Conservation (phyloP, 2,888 invertebrate genomes). For the Cantharis flavilabris region DNA sequence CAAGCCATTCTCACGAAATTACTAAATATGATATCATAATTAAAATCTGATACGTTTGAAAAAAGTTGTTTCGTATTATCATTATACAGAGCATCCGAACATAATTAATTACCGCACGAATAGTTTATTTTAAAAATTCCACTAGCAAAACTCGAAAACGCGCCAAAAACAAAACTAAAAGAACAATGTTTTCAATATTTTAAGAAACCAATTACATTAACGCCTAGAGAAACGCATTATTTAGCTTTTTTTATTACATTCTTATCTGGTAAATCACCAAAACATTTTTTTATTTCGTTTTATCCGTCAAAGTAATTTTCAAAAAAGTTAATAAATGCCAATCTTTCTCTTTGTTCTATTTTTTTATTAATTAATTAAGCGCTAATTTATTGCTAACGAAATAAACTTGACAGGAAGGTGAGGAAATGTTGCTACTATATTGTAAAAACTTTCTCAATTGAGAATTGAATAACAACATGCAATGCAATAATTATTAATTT, state of each 20-base stretch:
- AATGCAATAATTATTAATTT: too few relatives aligned
- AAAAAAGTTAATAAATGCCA: not conserved
- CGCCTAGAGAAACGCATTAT: constrained; percentile 4
- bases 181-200: not conserved
- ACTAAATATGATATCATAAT: not conserved
- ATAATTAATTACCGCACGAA: not conserved
- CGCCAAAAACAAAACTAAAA: not conserved
- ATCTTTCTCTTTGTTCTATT: not conserved
- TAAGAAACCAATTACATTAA: not conserved
- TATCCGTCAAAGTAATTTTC: not conserved
- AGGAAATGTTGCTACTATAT: not conserved
- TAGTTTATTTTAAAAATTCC: not conserved
- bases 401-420: not conserved
- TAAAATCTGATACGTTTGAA: not conserved
- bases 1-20: not conserved
- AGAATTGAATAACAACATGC: too few relatives aligned
- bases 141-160: not conserved
- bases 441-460: too few relatives aligned
- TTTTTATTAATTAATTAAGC: not conserved
- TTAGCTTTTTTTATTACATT: not conserved
- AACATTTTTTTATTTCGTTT: constrained; percentile 9
- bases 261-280: constrained; percentile 2
- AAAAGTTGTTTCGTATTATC: not conserved
- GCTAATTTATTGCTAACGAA: not conserved
- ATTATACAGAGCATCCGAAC: not conserved